Evolutionary conservation across 2,888 invertebrate genomes (phyloP), one percentile per base, ranked within the genome.

Genomic region (Mythimna ferrago): DNA sequence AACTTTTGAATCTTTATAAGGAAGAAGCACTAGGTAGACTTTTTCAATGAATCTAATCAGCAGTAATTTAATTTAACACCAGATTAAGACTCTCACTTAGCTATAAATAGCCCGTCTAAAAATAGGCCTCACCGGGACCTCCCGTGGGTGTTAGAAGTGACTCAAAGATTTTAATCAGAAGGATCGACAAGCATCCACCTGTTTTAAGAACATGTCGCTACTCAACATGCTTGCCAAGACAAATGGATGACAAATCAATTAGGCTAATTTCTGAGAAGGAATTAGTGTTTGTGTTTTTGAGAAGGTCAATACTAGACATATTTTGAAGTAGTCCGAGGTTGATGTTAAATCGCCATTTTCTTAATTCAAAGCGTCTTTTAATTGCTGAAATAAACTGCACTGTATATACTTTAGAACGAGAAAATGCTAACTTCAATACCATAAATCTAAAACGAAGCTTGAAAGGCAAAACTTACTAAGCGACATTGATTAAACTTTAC

Each of bases 141-240:
- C 79, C 54, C 32, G 73, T 66, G 83, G 68, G 69, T 63, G 73
- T 65, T 41, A 16, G 35, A 54, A 82, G 72, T 78, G 83, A 82
- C 54, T 78, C 66, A 80, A 35, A 53, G 82, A 69, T 79, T 63
- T 72, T 70, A 82, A 79, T 80, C 69, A 54, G 48, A 58, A 62
- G 80, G 48, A 73, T 73, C 66, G 73, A 62, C 57, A 78, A 35
- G n/a, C 68, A 69, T 66, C 63, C 80, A 80, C 80, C 80, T 82
- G 83, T 66, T 78, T 73, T 41, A 54, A 78, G 72, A 80, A 73
- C 60, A 54, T 60, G 53, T 26, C 38, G n/a, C 35, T 32, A 32
- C 58, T 51, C 63, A 61, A 56, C 7, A 57, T 53, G 35, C 35
- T 61, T 83, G 80, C 83, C 83, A 80, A 80, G 53, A 65, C 35